A percentile compares a stretch with the other conserved stretches of the same genome.
Conservation (phyloP, 2,888 invertebrate species). For the Vanessa cardui region DNA sequence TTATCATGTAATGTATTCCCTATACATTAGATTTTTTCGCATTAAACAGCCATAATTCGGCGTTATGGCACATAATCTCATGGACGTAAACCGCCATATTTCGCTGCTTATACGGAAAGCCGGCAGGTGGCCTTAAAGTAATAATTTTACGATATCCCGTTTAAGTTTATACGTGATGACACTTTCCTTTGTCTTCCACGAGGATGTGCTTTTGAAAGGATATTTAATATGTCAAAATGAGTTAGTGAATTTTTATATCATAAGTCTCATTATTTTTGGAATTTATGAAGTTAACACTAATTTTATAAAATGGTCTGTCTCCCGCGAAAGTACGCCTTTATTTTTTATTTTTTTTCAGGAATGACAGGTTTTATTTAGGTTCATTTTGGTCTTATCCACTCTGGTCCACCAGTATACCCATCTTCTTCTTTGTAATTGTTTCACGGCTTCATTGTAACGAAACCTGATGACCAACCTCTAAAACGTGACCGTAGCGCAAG, state of each 20-base stretch:
- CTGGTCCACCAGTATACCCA: too few relatives aligned
- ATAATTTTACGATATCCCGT: slow-evolving; percentile 66
- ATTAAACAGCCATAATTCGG: slow-evolving; percentile 43
- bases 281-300: neutral
- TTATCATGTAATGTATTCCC: slow-evolving; percentile 11
- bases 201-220: neutral
- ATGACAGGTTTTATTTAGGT: too few relatives aligned
- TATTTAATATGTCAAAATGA: neutral
- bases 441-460: too few relatives aligned
- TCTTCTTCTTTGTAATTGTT: too few relatives aligned
- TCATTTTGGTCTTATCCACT: too few relatives aligned
- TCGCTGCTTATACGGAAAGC: slow-evolving; percentile 58
- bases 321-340: too few relatives aligned
- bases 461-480: too few relatives aligned
- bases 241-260: neutral
- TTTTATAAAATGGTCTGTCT: too few relatives aligned
- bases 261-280: too few relatives aligned
- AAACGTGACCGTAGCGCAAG: too few relatives aligned
- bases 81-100: slow-evolving; percentile 50
- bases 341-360: too few relatives aligned
- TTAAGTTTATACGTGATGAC: slow-evolving; percentile 41
- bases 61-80: slow-evolving; percentile 49
- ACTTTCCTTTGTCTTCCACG: slow-evolving; percentile 22
- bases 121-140: slow-evolving; percentile 61
- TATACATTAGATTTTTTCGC: slow-evolving; percentile 26